Conservation (phyloP, 2,797 vertebrate genomes). For the Serranus cabrilla region DNA sequence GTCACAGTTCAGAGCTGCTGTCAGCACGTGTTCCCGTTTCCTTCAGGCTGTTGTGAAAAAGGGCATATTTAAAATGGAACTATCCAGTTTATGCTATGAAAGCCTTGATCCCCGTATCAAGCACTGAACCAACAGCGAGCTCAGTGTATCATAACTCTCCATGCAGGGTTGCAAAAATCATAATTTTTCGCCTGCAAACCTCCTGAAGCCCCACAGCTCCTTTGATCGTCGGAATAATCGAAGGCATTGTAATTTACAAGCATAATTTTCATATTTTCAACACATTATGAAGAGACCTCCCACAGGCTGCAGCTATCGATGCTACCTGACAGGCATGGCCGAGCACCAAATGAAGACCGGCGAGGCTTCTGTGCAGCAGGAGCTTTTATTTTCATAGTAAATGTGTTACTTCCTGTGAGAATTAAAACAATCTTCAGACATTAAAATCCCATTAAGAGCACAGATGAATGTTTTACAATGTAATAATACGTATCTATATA, state of each 20-base stretch:
- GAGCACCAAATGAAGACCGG: slow-evolving; percentile 7
- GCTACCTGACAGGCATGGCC: slow-evolving; percentile 21
- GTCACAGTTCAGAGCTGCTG: slow-evolving; percentile 1
- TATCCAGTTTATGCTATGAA: not conserved
- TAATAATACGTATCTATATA: slow-evolving; percentile 4
- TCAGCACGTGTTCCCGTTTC: not conserved
- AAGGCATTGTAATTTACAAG: slow-evolving; percentile 14
- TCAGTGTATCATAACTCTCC: slow-evolving; percentile 2
- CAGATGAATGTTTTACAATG: slow-evolving; percentile 17
- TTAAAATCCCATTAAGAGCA: slow-evolving; percentile 18
- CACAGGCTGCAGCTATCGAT: slow-evolving; percentile 1
- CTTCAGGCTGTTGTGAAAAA: not conserved
- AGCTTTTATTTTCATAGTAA: slow-evolving; percentile 26
- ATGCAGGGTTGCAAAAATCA: not conserved
- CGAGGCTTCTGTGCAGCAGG: not conserved
- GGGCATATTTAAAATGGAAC: not conserved
- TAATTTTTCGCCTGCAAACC: not conserved
- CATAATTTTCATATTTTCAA: not conserved
- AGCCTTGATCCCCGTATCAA: slow-evolving; percentile 3
- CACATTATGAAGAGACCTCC: slow-evolving; percentile 2
- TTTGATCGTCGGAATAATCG: slow-evolving; percentile 4
- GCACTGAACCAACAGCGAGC: not conserved
- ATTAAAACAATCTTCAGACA: slow-evolving; percentile 16
- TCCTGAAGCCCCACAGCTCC: not conserved
- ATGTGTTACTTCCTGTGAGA: slow-evolving; percentile 34